Evolutionary conservation across 1,140 invertebrate genomes (phyloP).

Genomic region (Neelides sp.): DNA sequence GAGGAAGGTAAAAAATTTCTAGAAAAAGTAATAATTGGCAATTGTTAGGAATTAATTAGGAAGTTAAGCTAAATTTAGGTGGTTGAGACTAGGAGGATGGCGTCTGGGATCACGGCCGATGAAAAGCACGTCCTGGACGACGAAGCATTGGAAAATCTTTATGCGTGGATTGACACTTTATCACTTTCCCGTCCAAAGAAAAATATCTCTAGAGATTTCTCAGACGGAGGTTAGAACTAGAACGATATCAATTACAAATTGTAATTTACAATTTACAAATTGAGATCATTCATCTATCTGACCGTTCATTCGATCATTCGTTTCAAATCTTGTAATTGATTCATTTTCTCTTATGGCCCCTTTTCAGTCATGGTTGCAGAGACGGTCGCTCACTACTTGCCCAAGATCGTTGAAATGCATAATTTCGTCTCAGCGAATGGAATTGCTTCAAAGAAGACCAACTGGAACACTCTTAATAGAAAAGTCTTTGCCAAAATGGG

Average conservation of each 20-base stretch:
- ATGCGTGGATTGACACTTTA: constrained; percentile 24
- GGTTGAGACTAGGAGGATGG: too few relatives aligned
- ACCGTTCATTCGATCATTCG: too few relatives aligned
- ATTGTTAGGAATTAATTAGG: too few relatives aligned
- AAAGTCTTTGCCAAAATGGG: constrained; percentile 23
- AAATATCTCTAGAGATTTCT: constrained; percentile 26
- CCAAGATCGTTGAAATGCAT: constrained; percentile 23
- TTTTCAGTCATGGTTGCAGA: constrained; percentile 22
- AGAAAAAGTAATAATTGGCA: too few relatives aligned
- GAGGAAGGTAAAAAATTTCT: too few relatives aligned
- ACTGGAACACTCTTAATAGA: constrained; percentile 26
- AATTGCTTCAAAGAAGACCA: constrained; percentile 18
- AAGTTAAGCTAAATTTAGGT: too few relatives aligned
- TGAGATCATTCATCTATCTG: too few relatives aligned
- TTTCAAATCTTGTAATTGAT: too few relatives aligned
- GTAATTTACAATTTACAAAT: background rate
- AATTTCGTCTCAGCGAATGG: constrained; percentile 21
- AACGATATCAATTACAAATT: background rate
- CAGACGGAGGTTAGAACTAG: constrained; percentile 23
- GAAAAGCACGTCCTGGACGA: constrained; percentile 13
- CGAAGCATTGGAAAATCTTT: constrained; percentile 18
- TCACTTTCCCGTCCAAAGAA: constrained; percentile 22
- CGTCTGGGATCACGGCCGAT: constrained; percentile 1
- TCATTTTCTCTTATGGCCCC: background rate
- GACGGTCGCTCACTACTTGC: constrained; percentile 16